Base-by-base conservation (phyloP, 1,140 invertebrate species). In the Habropoda laboriosa region DNA sequence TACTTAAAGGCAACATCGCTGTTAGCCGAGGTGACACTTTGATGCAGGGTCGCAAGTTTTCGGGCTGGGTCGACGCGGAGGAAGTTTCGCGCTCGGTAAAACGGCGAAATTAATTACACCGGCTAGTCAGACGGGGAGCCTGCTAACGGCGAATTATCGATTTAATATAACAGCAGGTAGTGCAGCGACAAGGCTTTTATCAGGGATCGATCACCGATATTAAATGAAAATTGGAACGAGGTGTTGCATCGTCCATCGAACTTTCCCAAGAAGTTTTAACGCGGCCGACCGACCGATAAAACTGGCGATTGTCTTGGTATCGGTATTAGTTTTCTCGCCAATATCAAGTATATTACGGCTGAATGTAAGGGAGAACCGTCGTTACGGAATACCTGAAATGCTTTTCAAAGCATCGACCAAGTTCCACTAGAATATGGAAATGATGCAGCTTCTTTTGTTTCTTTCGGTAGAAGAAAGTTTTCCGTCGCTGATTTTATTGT, bases 71-170 rank as follows among this genome's bases (percentile, higher is more conserved):
- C n/a, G 30, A 12, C 13, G 8, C 32, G 21, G 21, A 47, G 55
- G 30, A 79, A 74, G 67, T 79, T 71, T 53, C 70, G 21, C 45
- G 18, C 30, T 16, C 16, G 32, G 38, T 79, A 79, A 79, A 79
- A 79, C 35, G 58, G 67, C 27, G 45, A 79, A 79, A 79, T 79
- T 79, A 79, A 79, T 79, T 79, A 79, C 67, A 63, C 27, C 24
- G 32, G 35, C 21, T 73, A 24, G 76, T 78, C 32, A 42, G 32
- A 18, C 7, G 27, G 47, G 51, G 51, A 75, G 63, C 61, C 66
- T 53, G 72, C 78, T 61, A 49, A 61, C 60, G 61, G 73, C 71
- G 51, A 73, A 77, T 82, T 82, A 82, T 82, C 66, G 80, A 77
- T 79, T 82, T 82, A 82, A 82, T 73, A 82, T 73, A 53, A 24